phyloP scores from a whole-genome alignment of 1,140 invertebrate species.

The Marisa cornuarietis region DNA sequence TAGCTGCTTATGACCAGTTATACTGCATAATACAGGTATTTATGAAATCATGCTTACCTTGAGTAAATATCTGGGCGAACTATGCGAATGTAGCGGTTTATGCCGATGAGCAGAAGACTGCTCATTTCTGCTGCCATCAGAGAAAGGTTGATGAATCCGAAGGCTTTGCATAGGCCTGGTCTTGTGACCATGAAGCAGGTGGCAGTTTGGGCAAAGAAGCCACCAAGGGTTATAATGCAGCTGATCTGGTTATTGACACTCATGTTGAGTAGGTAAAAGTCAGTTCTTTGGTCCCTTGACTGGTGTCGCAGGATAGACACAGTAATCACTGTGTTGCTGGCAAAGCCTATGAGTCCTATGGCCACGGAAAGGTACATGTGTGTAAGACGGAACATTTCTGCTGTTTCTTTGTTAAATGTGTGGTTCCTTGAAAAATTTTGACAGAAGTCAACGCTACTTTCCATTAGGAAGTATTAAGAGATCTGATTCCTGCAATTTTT shows the following conservation, averaged over 20 bases:
- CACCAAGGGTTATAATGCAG: conserved; percentile 23
- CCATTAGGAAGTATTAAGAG: too few species aligned
- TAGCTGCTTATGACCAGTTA: too few species aligned
- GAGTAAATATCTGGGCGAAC: conserved; percentile 25
- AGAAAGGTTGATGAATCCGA: conserved; percentile 33
- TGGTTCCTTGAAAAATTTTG: too few species aligned
- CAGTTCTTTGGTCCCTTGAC: neutral
- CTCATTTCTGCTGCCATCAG: conserved; percentile 24
- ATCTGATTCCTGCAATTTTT: too few species aligned
- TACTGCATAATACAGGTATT: too few species aligned
- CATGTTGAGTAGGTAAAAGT: conserved; percentile 36
- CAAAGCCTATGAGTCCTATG: too few species aligned
- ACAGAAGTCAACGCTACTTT: too few species aligned
- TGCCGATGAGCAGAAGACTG: conserved; percentile 27
- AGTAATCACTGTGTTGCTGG: too few species aligned
- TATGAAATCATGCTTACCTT: neutral
- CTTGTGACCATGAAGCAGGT: neutral
- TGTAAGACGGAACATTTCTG: too few species aligned
- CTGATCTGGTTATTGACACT: conserved; percentile 29
- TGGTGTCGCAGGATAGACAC: too few species aligned
- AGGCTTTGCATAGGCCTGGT: conserved; percentile 20
- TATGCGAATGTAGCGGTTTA: conserved; percentile 37
- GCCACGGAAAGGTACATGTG: too few species aligned
- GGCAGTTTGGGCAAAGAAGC: conserved; percentile 28
- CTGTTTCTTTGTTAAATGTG: too few species aligned